These are phyloP conservation scores for Origma solitaria DNA, from an alignment of 2,113 vertebrate genomes.

Conservation along the genomic window DNA sequence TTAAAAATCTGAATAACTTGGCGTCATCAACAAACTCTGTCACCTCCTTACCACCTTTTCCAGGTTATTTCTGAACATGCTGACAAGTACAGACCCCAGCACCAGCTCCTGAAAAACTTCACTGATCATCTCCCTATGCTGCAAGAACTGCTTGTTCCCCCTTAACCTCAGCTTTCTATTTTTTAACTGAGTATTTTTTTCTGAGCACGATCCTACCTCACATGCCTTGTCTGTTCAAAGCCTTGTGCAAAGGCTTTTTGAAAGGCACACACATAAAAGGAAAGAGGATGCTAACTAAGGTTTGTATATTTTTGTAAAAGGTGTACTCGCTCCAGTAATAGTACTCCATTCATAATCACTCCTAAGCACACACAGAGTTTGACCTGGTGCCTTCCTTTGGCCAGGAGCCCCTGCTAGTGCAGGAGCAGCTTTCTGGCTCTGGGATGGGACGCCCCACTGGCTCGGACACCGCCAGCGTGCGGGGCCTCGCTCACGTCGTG, in stretches of 20 bases:
- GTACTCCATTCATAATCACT: constrained; percentile 39
- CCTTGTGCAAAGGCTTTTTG: constrained; percentile 44
- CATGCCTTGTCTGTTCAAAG: constrained; percentile 1
- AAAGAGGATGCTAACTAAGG: constrained; percentile 44
- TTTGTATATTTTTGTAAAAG: constrained; percentile 66
- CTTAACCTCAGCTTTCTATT: constrained; percentile 22
- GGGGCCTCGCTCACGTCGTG: neutral
- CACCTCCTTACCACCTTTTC: constrained; percentile 16
- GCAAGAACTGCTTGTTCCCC: constrained; percentile 3
- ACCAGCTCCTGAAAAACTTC: constrained; percentile 7
- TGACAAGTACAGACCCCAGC: constrained; percentile 28
- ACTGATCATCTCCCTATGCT: neutral
- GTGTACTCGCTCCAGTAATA: constrained; percentile 43
- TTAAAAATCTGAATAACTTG: neutral
- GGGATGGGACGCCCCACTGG: neutral
- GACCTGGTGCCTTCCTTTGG: constrained; percentile 34
- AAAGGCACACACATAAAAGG: constrained; percentile 21
- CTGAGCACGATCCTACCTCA: neutral
- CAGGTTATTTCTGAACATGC: constrained; percentile 41
- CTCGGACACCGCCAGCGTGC: neutral
- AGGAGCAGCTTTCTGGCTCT: neutral
- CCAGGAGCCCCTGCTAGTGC: neutral
- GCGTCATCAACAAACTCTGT: neutral
- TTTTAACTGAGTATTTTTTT: constrained; percentile 19
- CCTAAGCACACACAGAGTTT: neutral